Conservation (phyloP, 2,888 invertebrate species). For the Masnerella sp. region DNA sequence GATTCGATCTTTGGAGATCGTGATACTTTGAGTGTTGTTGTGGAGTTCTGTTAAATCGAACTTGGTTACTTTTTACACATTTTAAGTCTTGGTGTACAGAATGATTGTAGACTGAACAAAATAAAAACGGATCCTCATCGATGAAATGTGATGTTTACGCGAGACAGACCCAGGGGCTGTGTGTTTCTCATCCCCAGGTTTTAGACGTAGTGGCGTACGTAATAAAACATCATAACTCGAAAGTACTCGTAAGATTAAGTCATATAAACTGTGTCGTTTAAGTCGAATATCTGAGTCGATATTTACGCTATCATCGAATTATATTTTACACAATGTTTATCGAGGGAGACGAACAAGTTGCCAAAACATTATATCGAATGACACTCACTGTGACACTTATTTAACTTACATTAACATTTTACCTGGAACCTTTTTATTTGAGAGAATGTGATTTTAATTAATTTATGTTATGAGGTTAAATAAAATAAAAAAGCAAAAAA, state of each 20-base stretch:
- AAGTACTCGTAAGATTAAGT: constrained; percentile 51
- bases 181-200: background rate
- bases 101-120: constrained; percentile 58
- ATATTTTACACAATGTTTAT: constrained; percentile 52
- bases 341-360: constrained; percentile 53
- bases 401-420: constrained; percentile 58
- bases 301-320: constrained; percentile 57
- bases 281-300: constrained; percentile 50
- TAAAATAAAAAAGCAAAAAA: constrained; percentile 39
- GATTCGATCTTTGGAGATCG: constrained; percentile 47
- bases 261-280: constrained; percentile 41
- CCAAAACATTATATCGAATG: constrained; percentile 53
- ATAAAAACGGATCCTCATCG: constrained; percentile 46
- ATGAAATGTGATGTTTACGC: constrained; percentile 51
- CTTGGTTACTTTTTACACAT: constrained; percentile 37
- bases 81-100: constrained; percentile 52
- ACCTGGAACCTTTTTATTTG: constrained; percentile 55
- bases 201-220: constrained; percentile 23
- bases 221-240: constrained; percentile 38
- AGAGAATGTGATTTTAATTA: constrained; percentile 58
- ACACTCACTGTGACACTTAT: constrained; percentile 56
- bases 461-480: constrained; percentile 57
- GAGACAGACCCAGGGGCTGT: constrained; percentile 3
- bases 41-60: constrained; percentile 28
- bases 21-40: constrained; percentile 50